phyloP scores from a whole-genome alignment of 2,113 vertebrate species.

The Taxidea taxus region DNA sequence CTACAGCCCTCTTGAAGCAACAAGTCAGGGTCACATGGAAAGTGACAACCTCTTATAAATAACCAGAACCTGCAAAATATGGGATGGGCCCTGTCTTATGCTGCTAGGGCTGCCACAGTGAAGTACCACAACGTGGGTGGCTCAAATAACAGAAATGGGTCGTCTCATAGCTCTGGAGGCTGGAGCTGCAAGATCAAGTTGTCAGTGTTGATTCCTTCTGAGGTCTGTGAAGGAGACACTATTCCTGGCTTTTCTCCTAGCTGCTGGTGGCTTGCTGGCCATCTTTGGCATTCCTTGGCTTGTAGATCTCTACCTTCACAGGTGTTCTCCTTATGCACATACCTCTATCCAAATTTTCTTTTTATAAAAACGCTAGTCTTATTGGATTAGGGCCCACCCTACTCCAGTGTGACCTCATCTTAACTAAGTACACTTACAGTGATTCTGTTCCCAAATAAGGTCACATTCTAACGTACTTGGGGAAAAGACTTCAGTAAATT shows the following conservation, averaged over 20 bases:
- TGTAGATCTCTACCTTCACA: neutral
- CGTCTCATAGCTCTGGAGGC: neutral
- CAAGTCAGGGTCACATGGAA: neutral
- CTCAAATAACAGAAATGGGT: neutral
- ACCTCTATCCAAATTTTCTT: neutral
- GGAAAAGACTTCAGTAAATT: neutral
- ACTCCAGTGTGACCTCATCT: neutral
- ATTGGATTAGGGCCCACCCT: neutral
- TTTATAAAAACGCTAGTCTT: neutral
- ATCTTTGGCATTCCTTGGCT: neutral
- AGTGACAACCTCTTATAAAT: neutral
- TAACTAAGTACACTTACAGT: neutral
- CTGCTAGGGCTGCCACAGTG: neutral
- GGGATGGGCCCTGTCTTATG: neutral
- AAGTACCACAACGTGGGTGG: neutral
- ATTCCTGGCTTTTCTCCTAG: neutral
- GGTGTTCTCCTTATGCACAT: fast-evolving
- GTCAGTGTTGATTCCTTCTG: neutral
- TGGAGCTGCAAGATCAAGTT: neutral
- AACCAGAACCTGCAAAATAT: neutral
- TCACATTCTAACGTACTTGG: neutral
- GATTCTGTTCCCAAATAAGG: neutral
- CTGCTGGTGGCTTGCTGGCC: neutral
- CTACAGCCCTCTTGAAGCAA: neutral
- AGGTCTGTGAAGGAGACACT: neutral